These are phyloP conservation scores for Minunthozetes semirufus DNA, from an alignment of 2,888 invertebrate genomes.

Conservation along the genomic window DNA sequence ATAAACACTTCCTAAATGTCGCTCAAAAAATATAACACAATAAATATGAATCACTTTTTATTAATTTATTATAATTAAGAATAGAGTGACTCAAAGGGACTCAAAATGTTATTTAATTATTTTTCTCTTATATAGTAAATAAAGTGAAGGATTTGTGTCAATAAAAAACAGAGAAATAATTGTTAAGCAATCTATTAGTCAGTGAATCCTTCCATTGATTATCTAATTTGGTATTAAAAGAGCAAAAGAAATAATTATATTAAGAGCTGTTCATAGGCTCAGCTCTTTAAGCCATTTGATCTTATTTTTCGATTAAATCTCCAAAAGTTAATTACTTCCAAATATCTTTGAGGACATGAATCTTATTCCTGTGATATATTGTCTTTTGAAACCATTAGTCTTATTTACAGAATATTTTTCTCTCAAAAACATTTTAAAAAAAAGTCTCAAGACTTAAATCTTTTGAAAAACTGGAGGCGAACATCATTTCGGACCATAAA, in stretches of 20 bases:
- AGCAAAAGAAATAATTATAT: not conserved
- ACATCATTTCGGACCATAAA: no score
- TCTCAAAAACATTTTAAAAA: no score
- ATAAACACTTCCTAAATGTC: conserved; percentile 12
- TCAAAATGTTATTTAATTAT: not conserved
- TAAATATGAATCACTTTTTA: conserved; percentile 8
- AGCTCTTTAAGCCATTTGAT: not conserved
- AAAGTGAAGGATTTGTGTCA: not conserved
- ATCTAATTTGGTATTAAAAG: not conserved
- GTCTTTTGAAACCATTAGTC: not conserved
- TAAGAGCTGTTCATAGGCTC: not conserved
- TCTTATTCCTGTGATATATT: not conserved
- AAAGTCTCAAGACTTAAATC: no score
- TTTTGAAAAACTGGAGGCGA: no score
- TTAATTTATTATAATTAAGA: not conserved
- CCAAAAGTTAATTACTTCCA: not conserved
- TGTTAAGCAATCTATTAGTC: not conserved
- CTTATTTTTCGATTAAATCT: not conserved
- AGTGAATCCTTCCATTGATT: not conserved
- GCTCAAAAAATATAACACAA: not conserved
- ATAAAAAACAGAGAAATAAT: conserved; percentile 3
- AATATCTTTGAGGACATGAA: not conserved
- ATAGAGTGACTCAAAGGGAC: not conserved
- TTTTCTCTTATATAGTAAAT: not conserved
- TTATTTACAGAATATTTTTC: no score